Percentiles rank a stretch among this genome's conserved stretches.
These are phyloP conservation scores for Meta bourneti DNA, from an alignment of 2,888 invertebrate species.

Conservation along the genomic window DNA sequence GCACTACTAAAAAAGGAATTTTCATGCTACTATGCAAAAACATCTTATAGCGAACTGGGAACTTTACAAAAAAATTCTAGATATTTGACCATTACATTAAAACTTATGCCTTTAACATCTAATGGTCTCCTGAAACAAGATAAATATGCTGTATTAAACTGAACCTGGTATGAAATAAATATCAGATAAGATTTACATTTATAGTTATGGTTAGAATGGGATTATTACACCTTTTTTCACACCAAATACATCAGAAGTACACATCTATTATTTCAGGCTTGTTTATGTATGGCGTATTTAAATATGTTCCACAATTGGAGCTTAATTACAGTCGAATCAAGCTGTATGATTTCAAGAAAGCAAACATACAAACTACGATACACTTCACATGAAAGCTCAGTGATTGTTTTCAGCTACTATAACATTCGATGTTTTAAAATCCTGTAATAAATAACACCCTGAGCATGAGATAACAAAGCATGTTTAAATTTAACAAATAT, in stretches of 20 bases:
- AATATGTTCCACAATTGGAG: background rate
- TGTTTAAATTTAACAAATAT: slow-evolving; percentile 66
- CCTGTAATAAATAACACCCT: slow-evolving; percentile 71
- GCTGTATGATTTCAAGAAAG: background rate
- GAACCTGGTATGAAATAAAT: no score
- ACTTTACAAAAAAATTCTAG: no score
- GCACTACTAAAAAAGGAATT: no score
- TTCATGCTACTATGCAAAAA: no score
- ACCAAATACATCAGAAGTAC: background rate
- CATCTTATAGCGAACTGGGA: no score
- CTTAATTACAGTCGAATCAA: background rate
- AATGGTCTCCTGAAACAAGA: no score
- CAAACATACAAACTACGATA: slow-evolving; percentile 11
- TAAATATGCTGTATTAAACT: no score
- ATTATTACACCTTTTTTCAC: background rate
- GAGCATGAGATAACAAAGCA: slow-evolving; percentile 73
- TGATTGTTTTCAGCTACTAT: slow-evolving; percentile 50
- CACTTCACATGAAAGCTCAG: slow-evolving; percentile 38
- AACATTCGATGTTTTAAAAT: slow-evolving; percentile 74
- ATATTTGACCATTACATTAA: background rate
- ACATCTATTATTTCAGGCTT: background rate
- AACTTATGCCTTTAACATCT: background rate
- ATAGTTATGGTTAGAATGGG: background rate
- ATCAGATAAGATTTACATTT: background rate
- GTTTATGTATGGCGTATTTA: background rate